Base-by-base conservation (phyloP, 2,797 vertebrate genomes). In the Hylomyscus alleni region DNA sequence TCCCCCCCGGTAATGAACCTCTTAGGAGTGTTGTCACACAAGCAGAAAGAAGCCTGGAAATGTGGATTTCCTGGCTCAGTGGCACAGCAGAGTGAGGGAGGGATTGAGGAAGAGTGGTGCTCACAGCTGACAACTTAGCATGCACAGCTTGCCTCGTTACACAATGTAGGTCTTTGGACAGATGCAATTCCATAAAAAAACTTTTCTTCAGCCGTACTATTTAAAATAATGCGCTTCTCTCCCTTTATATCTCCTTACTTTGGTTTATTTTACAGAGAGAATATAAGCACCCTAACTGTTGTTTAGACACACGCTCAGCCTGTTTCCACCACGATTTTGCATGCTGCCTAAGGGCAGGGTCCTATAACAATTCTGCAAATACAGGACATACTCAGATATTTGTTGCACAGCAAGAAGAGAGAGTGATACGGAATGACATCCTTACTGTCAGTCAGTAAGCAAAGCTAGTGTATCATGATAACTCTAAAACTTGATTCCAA, bases 161-260 rank as follows among this genome's bases (percentile, higher is more conserved):
- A 56, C 19, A 73, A 58, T 83, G 90, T 91, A 87, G 34, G 15
- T 93, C 60, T 93, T 77, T 62, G 78, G 52, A 72, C 90, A 83
- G 50, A 82, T 82, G 65, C n/a, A 58, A 91, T 19, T 93, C 76
- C 58, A 13, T 92, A 86, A 56, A 90, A 90, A 87, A 93, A 40
- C 93, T 7, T 15, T 60, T 88, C 14, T n/a, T 7, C 90, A 44
- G 62, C 65, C 62, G 14, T 29, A 81, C 3, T 54, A 87, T 73
- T 22, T 17, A 83, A 90, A 95, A 80, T 87, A 75, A n/a, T n/a
- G 60, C 20, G 44, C 4, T 52, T 62, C 19, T 93, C 52, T 44
- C 44, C 15, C 3, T 0, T 84, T n/a, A 14, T 50, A 0, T 54
- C 37, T 88, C n/a, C 60, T 95, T 67, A 54, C 40, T 90, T 73